Base-by-base conservation (phyloP, 2,797 vertebrate species). In the Helostoma temminkii region DNA sequence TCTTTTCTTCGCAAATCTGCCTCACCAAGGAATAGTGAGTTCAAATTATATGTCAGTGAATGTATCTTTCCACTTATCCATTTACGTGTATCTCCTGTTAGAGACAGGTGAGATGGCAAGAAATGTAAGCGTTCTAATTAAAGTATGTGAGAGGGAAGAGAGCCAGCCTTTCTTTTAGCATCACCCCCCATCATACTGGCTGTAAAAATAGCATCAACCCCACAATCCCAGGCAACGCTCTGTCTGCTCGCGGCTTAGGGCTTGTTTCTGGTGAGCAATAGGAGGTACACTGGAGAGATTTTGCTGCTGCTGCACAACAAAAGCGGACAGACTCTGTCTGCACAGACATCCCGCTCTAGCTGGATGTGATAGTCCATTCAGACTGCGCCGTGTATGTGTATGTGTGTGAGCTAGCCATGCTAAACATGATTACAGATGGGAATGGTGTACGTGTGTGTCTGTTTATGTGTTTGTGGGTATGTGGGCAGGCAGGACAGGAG, bases 171-270 rank as follows among this genome's bases (percentile, higher is more conserved):
- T 84, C 57, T 77, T 62, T 79, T 63, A 56, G 64, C 70, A 49
- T 64, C 77, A 42, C 67, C 59, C 76, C n/a, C 80, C 67, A 88
- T 87, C 79, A 59, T 62, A 48, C 71, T 28, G 55, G 67, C 77
- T 83, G 72, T 81, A 87, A 88, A 91, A 91, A 90, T 89, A 88
- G 86, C 84, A 85, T 82, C 82, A 85, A 59, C 82, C 75, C 78
- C 84, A 85, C 67, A 85, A 78, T 81, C 71, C 68, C 28, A 24
- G 66, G 82, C 77, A 74, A 61, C 56, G 73, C 70, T 87, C 69
- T 77, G 80, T 81, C 74, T 87, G 73, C 73, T 80, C 43, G 59
- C 74, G 71, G 78, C 87, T 87, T 81, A 66, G 74, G 72, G 77
- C 76, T 82, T 78, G 80, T 84, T 90, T 86, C 75, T 78, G 82